phyloP scores from a whole-genome alignment of 2,888 invertebrate species.

The Drosophila engyochracea region DNA sequence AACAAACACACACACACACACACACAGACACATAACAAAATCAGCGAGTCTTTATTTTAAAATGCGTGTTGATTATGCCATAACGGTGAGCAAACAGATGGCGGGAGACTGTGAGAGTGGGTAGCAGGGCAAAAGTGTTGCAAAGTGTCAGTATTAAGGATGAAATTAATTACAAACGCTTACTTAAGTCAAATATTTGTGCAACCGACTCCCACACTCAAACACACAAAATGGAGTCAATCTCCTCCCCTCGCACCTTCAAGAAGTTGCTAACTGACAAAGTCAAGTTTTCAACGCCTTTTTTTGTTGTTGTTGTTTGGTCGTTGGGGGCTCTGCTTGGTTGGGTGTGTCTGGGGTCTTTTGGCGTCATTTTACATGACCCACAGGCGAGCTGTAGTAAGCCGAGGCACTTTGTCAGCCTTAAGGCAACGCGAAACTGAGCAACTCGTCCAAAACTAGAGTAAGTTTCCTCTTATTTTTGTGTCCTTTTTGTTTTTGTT shows the following conservation, averaged over 20 bases:
- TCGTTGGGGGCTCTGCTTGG: constrained; percentile 5
- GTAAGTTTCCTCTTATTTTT: constrained; percentile 30
- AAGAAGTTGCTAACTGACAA: constrained; percentile 40
- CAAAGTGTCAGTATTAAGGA: constrained; percentile 74
- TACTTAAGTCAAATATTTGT: constrained; percentile 78
- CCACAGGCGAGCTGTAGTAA: constrained; percentile 54
- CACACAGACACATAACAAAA: constrained; percentile 27
- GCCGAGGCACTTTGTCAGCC: constrained; percentile 73
- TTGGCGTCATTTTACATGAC: constrained; percentile 57
- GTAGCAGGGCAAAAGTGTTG: constrained; percentile 52
- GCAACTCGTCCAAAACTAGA: constrained; percentile 60
- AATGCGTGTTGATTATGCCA: constrained; percentile 77
- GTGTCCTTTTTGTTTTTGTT: constrained; percentile 19
- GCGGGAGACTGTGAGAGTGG: background rate
- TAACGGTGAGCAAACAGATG: constrained; percentile 37
- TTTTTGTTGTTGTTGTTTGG: constrained; percentile 4
- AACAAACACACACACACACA: background rate
- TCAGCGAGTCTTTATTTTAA: constrained; percentile 65
- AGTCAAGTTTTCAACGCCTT: constrained; percentile 64
- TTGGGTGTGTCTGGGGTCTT: constrained; percentile 18
- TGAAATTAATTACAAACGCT: constrained; percentile 77
- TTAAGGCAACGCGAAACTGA: constrained; percentile 56
- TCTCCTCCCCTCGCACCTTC: background rate
- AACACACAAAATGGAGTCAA: background rate
- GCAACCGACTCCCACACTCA: constrained; percentile 40